Conservation (phyloP, 2,888 invertebrate genomes). For the Drosophila kanekoi region DNA sequence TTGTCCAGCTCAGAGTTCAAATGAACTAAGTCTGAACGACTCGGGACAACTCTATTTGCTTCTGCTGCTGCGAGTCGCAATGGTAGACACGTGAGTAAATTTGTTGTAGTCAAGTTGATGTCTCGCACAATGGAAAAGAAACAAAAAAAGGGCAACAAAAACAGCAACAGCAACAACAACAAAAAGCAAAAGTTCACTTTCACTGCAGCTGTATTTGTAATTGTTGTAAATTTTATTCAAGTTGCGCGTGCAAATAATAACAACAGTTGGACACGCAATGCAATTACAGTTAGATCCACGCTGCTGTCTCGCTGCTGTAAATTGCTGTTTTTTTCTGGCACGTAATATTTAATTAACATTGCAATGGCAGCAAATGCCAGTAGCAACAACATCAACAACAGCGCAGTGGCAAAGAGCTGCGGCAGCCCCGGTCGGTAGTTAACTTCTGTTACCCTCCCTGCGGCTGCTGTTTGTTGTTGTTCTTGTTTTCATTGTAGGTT, state of each 20-base stretch:
- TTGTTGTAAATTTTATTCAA: conserved; percentile 31
- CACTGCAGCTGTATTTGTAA: conserved; percentile 51
- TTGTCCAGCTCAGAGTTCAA: neutral
- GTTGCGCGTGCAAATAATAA: conserved; percentile 62
- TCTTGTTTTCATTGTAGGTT: conserved; percentile 30
- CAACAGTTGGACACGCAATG: conserved; percentile 70
- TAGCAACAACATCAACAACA: conserved; percentile 25
- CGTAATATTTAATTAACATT: conserved; percentile 75
- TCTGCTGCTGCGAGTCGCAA: conserved; percentile 24
- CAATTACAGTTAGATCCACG: conserved; percentile 70
- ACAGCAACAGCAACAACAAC: conserved; percentile 46
- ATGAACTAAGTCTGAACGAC: neutral
- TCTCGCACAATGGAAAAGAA: conserved; percentile 38
- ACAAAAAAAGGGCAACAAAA: conserved; percentile 62
- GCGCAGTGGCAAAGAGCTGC: neutral
- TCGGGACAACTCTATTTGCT: neutral
- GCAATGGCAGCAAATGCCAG: conserved; percentile 47
- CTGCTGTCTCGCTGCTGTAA: conserved; percentile 47
- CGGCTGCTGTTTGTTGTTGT: conserved; percentile 41
- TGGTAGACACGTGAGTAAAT: conserved; percentile 74
- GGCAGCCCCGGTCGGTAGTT: conserved; percentile 21
- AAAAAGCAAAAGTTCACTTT: conserved; percentile 79
- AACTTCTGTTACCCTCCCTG: conserved; percentile 55
- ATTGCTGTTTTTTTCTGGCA: conserved; percentile 69
- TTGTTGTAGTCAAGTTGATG: conserved; percentile 49